A percentile compares a stretch with the other conserved stretches of the same genome.
Evolutionary conservation across 2,888 invertebrate species (phyloP).

Genomic region (Dorcus parallelipipedus): DNA sequence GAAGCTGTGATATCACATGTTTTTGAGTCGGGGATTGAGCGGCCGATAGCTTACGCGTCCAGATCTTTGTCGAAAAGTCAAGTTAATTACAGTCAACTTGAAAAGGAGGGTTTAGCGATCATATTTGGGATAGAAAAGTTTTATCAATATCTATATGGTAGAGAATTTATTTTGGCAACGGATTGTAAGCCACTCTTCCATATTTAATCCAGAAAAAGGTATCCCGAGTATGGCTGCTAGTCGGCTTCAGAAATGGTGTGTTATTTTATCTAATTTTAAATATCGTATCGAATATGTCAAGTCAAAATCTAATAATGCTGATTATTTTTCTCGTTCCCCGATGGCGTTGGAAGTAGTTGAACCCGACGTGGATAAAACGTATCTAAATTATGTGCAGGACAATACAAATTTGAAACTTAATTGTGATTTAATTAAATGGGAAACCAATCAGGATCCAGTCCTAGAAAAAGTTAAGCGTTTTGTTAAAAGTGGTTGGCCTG

Average conservation of each 20-base stretch:
- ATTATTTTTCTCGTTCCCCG: slow-evolving; percentile 26
- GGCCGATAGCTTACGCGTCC: slow-evolving; percentile 35
- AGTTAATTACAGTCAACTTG: slow-evolving; percentile 22
- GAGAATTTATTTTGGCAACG: slow-evolving; percentile 36
- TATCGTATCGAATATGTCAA: slow-evolving; percentile 24
- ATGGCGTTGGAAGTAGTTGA: slow-evolving; percentile 2
- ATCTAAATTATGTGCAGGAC: slow-evolving; percentile 3
- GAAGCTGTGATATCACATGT: slow-evolving; percentile 31
- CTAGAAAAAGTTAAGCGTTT: not conserved
- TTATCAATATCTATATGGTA: slow-evolving; percentile 38
- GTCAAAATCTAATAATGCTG: slow-evolving; percentile 24
- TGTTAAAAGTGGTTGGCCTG: not conserved
- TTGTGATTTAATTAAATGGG: not conserved
- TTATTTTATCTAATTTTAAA: slow-evolving; percentile 24
- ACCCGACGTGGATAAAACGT: not conserved
- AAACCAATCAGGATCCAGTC: not conserved
- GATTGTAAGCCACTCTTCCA: slow-evolving; percentile 36
- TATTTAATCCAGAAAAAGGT: slow-evolving; percentile 34
- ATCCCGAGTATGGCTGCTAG: slow-evolving; percentile 36
- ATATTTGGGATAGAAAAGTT: slow-evolving; percentile 39
- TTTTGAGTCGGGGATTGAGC: slow-evolving; percentile 15
- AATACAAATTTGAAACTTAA: slow-evolving; percentile 1
- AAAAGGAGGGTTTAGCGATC: slow-evolving; percentile 30
- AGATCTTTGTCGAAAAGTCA: slow-evolving; percentile 28
- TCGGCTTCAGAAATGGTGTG: slow-evolving; percentile 21